These are phyloP conservation scores for Hirudo medicinalis DNA, from an alignment of 1,140 invertebrate genomes.

Conservation along the genomic window DNA sequence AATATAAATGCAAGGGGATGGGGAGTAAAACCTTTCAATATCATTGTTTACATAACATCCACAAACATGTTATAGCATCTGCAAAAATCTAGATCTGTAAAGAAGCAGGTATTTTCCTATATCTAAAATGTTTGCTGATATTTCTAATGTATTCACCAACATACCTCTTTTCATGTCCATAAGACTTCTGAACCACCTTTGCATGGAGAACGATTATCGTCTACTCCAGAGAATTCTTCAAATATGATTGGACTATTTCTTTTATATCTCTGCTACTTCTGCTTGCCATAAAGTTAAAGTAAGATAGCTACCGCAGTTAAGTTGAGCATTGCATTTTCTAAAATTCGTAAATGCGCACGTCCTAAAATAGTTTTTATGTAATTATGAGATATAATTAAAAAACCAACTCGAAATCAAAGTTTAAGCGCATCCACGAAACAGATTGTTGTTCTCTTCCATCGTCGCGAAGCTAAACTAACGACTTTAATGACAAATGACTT, in stretches of 20 bases:
- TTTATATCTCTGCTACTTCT: constrained; percentile 64
- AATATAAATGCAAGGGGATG: constrained; percentile 89
- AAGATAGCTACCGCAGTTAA: too few relatives aligned
- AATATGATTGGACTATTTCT: constrained; percentile 50
- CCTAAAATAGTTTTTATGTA: too few relatives aligned
- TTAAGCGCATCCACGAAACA: too few relatives aligned
- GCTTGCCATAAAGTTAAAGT: too few relatives aligned
- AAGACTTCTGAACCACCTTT: constrained; percentile 97
- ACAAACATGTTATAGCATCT: background rate
- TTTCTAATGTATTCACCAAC: background rate
- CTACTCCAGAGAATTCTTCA: constrained; percentile 85
- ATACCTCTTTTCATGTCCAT: constrained; percentile 91
- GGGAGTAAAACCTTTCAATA: constrained; percentile 88
- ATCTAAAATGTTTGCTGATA: background rate
- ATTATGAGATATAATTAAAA: too few relatives aligned
- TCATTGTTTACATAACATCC: background rate
- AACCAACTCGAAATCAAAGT: too few relatives aligned
- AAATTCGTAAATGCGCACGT: too few relatives aligned
- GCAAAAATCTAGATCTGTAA: too few relatives aligned
- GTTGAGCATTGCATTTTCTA: too few relatives aligned
- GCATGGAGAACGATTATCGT: constrained; percentile 93
- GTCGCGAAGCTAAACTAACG: too few relatives aligned
- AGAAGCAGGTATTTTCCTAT: background rate
- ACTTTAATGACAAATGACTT: too few relatives aligned
- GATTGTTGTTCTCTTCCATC: too few relatives aligned